Percentiles rank a stretch among this genome's conserved stretches.
phyloP scores from a whole-genome alignment of 2,113 vertebrate genomes.

The Cyrtonyx montezumae region DNA sequence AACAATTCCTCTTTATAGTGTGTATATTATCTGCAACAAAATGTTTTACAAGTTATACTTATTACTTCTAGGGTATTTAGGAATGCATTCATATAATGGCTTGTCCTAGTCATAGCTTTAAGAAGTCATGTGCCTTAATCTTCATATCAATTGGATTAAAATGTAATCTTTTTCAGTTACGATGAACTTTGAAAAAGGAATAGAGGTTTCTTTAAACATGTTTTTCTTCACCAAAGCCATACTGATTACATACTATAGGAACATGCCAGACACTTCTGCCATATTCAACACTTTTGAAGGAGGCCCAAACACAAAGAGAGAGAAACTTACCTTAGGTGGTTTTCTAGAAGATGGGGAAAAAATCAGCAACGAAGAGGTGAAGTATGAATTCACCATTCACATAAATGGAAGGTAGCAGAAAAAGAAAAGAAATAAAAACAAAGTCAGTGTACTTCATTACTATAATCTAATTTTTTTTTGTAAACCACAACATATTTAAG shows the following conservation, averaged over 20 bases:
- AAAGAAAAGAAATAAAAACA: constrained; percentile 38
- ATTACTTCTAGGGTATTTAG: not conserved
- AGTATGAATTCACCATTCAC: constrained; percentile 29
- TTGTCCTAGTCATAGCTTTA: not conserved
- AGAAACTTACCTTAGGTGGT: constrained; percentile 79
- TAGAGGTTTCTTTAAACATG: not conserved
- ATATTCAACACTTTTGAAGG: not conserved
- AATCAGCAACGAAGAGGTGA: constrained; percentile 30
- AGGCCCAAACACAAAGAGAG: not conserved
- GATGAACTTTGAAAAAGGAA: not conserved
- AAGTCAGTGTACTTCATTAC: constrained; percentile 35
- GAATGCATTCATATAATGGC: not conserved
- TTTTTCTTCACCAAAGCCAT: not conserved
- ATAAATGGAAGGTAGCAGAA: constrained; percentile 44
- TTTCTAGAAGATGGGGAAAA: constrained; percentile 68
- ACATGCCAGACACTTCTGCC: not conserved
- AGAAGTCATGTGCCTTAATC: not conserved
- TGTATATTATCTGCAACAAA: not conserved
- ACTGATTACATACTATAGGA: not conserved
- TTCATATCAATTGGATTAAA: not conserved
- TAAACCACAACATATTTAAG: not conserved
- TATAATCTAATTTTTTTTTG: not conserved
- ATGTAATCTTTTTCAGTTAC: not conserved
- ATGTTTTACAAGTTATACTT: not conserved
- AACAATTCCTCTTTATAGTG: no score